Percentiles rank a stretch among this genome's conserved stretches.
Evolutionary conservation across 2,797 vertebrate genomes (phyloP).

Genomic region (Tamandua tetradactyla): DNA sequence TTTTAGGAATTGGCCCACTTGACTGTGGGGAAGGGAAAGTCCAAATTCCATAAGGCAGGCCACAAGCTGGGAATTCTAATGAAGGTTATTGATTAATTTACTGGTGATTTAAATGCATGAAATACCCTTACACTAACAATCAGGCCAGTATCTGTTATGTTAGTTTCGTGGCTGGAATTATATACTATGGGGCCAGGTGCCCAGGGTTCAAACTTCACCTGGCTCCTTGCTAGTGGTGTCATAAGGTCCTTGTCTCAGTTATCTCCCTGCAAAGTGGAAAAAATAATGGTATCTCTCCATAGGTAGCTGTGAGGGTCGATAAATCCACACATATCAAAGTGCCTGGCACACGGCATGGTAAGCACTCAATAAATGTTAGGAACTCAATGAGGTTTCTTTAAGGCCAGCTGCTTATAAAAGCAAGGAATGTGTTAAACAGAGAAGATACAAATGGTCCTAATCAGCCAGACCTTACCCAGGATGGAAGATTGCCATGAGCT

Average conservation of each 20-base stretch:
- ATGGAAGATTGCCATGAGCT: background rate
- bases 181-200: background rate
- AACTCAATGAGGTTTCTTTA: background rate
- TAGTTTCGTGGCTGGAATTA: background rate
- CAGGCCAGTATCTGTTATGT: too few species aligned
- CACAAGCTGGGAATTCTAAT: too few species aligned
- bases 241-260: background rate
- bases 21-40: too few species aligned
- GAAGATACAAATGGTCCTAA: background rate
- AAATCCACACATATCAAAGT: background rate
- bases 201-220: background rate
- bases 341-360: background rate
- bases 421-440: slow-evolving; percentile 21
- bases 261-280: background rate
- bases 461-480: background rate
- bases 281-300: slow-evolving; percentile 19
- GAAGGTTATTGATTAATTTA: too few species aligned
- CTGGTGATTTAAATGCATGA: too few species aligned
- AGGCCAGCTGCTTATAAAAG: slow-evolving; percentile 31
- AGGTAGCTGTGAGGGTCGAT: background rate
- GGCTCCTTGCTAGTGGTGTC: background rate
- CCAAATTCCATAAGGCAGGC: too few species aligned
- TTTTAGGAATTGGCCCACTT: too few species aligned
- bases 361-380: background rate
- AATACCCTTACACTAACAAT: too few species aligned